Evolutionary conservation across 1,140 invertebrate genomes (phyloP).

Genomic region (Drosophila rhopaloa): DNA sequence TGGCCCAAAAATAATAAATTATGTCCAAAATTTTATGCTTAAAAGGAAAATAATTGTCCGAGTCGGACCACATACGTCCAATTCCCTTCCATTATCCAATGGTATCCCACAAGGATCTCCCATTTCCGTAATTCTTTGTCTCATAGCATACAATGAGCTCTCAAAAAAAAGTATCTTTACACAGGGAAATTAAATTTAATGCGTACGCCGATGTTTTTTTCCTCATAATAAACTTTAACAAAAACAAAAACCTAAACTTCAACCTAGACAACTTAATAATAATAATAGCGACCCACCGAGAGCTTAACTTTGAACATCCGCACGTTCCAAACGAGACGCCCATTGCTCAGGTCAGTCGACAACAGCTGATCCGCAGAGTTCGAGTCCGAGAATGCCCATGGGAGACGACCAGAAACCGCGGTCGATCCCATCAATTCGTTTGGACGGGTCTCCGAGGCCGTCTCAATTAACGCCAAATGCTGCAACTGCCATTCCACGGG

Average conservation of each 20-base stretch:
- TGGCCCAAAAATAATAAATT: conserved; percentile 4
- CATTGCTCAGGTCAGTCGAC: too few relatives aligned
- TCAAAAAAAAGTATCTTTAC: conserved; percentile 12
- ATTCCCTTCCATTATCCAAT: conserved; percentile 12
- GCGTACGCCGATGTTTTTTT: conserved; percentile 18
- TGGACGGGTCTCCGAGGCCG: too few relatives aligned
- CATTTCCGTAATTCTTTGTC: conserved; percentile 6
- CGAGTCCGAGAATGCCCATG: too few relatives aligned
- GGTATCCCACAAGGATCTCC: conserved; percentile 9
- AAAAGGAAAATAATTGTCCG: conserved; percentile 15
- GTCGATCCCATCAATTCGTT: too few relatives aligned
- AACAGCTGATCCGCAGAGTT: too few relatives aligned
- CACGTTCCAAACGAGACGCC: too few relatives aligned
- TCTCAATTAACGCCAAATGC: too few relatives aligned
- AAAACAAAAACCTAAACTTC: conserved; percentile 10
- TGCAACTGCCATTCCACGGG: too few relatives aligned
- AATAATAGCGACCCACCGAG: too few relatives aligned
- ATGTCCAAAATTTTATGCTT: conserved; percentile 4
- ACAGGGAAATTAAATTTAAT: conserved; percentile 15
- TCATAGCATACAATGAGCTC: conserved; percentile 12
- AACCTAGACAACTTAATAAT: conserved; percentile 2
- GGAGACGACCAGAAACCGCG: too few relatives aligned
- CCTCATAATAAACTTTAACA: conserved; percentile 9
- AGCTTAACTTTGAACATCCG: too few relatives aligned
- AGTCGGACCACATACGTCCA: neutral